Evolutionary conservation across 2,113 vertebrate species (phyloP).

Genomic region (Marcusenius ussheri): DNA sequence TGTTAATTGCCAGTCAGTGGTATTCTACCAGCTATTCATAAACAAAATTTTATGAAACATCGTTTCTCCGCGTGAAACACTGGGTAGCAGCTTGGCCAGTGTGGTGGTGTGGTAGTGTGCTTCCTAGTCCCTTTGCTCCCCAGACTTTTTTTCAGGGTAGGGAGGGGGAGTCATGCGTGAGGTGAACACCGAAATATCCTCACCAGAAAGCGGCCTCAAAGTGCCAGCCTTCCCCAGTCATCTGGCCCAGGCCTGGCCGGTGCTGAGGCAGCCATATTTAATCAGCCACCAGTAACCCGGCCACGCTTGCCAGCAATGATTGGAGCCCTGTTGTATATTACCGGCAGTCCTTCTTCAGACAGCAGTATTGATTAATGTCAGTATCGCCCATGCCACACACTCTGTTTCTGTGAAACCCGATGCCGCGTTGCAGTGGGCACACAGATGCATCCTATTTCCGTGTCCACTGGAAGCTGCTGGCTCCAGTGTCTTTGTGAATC

Average conservation of each 20-base stretch:
- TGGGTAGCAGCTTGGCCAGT: background rate
- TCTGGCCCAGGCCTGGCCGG: conserved; percentile 34
- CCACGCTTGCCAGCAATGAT: conserved; percentile 39
- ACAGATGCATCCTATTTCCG: background rate
- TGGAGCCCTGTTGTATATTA: conserved; percentile 46
- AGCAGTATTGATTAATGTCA: conserved; percentile 44
- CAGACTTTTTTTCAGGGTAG: background rate
- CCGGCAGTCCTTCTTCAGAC: conserved; percentile 47
- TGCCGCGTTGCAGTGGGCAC: background rate
- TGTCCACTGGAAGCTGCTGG: background rate
- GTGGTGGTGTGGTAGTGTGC: background rate
- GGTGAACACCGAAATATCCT: conserved; percentile 41
- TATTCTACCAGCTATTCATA: background rate
- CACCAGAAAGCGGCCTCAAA: conserved; percentile 34
- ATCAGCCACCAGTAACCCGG: conserved; percentile 35
- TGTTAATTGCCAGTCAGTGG: background rate
- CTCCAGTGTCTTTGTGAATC: background rate
- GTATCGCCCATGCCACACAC: conserved; percentile 33
- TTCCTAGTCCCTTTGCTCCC: background rate
- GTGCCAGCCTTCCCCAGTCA: conserved; percentile 36
- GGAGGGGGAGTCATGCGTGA: conserved; percentile 13
- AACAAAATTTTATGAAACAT: background rate
- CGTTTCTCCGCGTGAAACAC: background rate
- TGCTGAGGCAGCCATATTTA: conserved; percentile 51
- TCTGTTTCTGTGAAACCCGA: conserved; percentile 31